These are phyloP conservation scores for Cephus spinipes DNA, from an alignment of 2,888 invertebrate genomes.

Conservation along the genomic window DNA sequence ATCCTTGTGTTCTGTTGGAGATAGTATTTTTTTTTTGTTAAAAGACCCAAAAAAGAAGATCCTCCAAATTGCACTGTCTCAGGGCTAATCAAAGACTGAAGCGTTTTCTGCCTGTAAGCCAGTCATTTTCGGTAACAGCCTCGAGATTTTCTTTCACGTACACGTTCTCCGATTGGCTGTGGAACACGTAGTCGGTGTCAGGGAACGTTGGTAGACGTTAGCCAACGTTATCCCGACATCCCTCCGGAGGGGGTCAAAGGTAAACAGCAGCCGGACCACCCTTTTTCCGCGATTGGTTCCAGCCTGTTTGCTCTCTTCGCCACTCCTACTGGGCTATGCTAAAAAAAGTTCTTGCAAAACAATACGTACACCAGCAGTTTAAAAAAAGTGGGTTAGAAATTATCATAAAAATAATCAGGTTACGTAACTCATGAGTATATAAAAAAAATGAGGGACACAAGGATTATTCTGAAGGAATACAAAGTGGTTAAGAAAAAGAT, in stretches of 20 bases:
- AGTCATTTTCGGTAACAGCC: constrained; percentile 16
- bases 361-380: neutral
- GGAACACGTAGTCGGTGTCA: constrained; percentile 1
- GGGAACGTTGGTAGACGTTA: neutral
- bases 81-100: constrained; percentile 44
- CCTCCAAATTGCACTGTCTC: neutral
- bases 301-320: constrained; percentile 50
- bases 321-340: constrained; percentile 39
- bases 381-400: too few relatives aligned
- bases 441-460: neutral
- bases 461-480: neutral
- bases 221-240: constrained; percentile 1
- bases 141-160: constrained; percentile 24
- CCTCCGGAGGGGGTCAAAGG: constrained; percentile 37
- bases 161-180: constrained; percentile 36
- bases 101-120: constrained; percentile 24
- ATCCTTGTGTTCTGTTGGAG: neutral
- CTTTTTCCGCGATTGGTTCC: constrained; percentile 55
- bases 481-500: neutral
- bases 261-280: constrained; percentile 55
- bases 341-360: neutral
- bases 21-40: neutral
- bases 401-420: too few relatives aligned
- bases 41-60: neutral
- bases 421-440: too few relatives aligned